A percentile compares a stretch with the other conserved stretches of the same genome.
phyloP scores from a whole-genome alignment of 2,888 invertebrate species.

The Campaea margaritaria region DNA sequence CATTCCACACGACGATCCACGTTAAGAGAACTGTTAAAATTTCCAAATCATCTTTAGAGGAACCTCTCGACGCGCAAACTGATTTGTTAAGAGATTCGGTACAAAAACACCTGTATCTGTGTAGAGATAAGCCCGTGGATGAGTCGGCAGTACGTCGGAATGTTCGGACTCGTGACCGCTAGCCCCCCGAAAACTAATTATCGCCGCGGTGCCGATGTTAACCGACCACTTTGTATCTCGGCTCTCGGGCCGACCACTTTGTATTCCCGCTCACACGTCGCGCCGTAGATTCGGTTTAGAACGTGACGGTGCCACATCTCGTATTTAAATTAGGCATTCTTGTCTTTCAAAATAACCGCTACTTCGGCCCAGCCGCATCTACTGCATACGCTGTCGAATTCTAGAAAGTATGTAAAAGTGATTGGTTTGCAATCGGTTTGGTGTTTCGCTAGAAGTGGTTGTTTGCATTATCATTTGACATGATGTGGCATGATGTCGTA shows the following conservation, averaged over 20 bases:
- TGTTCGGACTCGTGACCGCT: conserved; percentile 71
- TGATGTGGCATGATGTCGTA: not conserved
- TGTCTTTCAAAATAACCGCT: conserved; percentile 28
- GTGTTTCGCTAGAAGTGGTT: conserved; percentile 22
- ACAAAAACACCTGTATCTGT: conserved; percentile 70
- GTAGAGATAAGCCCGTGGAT: conserved; percentile 63
- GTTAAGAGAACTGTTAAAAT: conserved; percentile 16
- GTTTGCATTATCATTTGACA: conserved; percentile 14
- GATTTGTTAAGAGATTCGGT: conserved; percentile 63
- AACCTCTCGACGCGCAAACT: conserved; percentile 48
- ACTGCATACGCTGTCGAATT: conserved; percentile 15
- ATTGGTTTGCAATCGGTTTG: conserved; percentile 34
- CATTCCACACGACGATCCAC: conserved; percentile 1
- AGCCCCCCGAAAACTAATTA: conserved; percentile 74
- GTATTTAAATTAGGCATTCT: conserved; percentile 36
- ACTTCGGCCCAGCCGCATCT: conserved; percentile 22
- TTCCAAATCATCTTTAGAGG: conserved; percentile 41
- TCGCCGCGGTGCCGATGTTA: conserved; percentile 58
- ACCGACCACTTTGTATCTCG: conserved; percentile 43
- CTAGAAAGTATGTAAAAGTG: conserved; percentile 44
- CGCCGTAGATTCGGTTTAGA: conserved; percentile 29
- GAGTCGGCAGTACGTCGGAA: conserved; percentile 72
- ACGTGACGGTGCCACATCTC: conserved; percentile 35
- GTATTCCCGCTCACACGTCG: conserved; percentile 31
- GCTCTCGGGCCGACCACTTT: conserved; percentile 22